phyloP scores from a whole-genome alignment of 2,888 invertebrate genomes.

The Monoplex corrugatus region DNA sequence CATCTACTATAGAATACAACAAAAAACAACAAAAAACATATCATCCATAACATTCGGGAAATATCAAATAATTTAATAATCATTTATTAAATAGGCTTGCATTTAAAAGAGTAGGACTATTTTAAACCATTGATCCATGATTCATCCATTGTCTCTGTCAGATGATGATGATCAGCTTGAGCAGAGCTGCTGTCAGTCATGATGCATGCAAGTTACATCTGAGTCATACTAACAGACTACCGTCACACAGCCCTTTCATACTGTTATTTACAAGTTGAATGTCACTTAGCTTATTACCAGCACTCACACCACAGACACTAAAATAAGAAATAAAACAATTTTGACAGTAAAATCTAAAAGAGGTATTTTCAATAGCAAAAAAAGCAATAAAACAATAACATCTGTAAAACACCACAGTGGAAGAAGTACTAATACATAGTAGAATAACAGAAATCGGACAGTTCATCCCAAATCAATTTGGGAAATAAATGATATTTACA shows the following conservation, averaged over 20 bases:
- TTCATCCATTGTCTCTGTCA: not conserved
- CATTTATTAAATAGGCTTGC: too few species aligned
- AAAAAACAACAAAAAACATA: too few species aligned
- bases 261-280: constrained; percentile 10
- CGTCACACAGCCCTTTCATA: not conserved
- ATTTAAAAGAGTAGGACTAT: too few species aligned
- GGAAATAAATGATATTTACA: not conserved
- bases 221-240: not conserved
- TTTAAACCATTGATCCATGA: too few species aligned
- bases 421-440: not conserved
- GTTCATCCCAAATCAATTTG: not conserved
- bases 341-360: not conserved
- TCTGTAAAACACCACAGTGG: not conserved
- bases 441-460: too few species aligned
- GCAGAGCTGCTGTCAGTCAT: not conserved
- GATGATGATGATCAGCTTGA: not conserved
- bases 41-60: too few species aligned
- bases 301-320: too few species aligned
- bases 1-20: too few species aligned
- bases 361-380: not conserved
- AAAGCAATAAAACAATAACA: not conserved
- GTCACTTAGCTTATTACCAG: not conserved
- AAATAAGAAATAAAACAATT: too few species aligned
- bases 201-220: not conserved
- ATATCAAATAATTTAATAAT: too few species aligned